Evolutionary conservation across 1,140 invertebrate species (phyloP).

Genomic region (Triops longicaudatus): DNA sequence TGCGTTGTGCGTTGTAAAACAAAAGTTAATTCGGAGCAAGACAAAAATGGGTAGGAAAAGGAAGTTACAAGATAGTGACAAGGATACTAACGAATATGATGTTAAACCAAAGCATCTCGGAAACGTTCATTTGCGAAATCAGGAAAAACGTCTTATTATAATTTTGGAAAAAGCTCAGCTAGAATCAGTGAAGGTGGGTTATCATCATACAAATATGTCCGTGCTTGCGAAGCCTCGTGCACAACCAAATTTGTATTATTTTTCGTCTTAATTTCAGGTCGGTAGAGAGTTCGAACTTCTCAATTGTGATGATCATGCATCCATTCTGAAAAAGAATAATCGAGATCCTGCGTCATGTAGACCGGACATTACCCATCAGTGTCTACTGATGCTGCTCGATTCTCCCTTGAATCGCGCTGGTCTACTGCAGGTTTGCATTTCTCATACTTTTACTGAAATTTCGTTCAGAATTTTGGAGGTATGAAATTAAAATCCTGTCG

Average conservation of each 20-base stretch:
- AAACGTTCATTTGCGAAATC: constrained; percentile 57
- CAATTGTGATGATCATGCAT: constrained; percentile 86
- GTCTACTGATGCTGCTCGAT: constrained; percentile 90
- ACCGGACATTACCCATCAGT: constrained; percentile 93
- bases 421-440: constrained; percentile 51
- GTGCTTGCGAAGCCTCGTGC: not conserved
- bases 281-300: constrained; percentile 81
- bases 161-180: constrained; percentile 88
- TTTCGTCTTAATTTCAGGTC: constrained; percentile 48
- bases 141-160: constrained; percentile 85
- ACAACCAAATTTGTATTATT: constrained; percentile 9
- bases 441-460: not conserved
- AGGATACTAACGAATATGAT: constrained; percentile 45
- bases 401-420: constrained; percentile 89
- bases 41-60: constrained; percentile 54
- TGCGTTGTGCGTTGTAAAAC: not conserved
- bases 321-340: constrained; percentile 74
- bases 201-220: not conserved
- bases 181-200: constrained; percentile 83
- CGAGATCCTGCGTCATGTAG: constrained; percentile 72
- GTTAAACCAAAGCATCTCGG: constrained; percentile 56
- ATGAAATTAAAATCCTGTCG: no score
- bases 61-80: constrained; percentile 39
- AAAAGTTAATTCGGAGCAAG: constrained; percentile 1
- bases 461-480: no score